Base-by-base conservation (phyloP, 1,140 invertebrate genomes). In the Calosoma granatense region DNA sequence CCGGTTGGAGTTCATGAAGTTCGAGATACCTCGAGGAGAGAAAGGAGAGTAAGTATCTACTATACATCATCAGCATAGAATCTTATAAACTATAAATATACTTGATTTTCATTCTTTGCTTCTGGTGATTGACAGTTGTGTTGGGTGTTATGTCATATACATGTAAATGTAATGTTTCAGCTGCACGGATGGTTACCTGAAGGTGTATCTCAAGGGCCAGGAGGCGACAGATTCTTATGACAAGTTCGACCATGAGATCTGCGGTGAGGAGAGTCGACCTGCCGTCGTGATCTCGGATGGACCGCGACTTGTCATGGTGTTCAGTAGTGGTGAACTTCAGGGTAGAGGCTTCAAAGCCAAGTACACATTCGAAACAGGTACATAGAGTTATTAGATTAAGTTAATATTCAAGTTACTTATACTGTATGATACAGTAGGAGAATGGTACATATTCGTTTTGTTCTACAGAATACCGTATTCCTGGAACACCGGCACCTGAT, bases 181-280 rank as follows among this genome's bases (percentile, higher is more conserved):
- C 65, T 96, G 93, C 71, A 84, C 85, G 9, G 90, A 94, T 69
- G 92, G 92, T 23, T 94, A 92, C 70, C 71, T 97, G 53, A 93
- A 92, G 69, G 79, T 96, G 36, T 96, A 95, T 74, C 74, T 94
- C 21, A 92, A 91, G 69, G 92, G 92, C 2, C 92, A 95, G 74
- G 90, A 95, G 73, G 86, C 88, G n/a, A 88, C 88, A 51, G 90
- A 92, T 70, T 89, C 87, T 20, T 92, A 93, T 64, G 92, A 95
- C 66, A 93, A 94, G 71, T 90, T 90, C 67, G 92, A 97, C 71
- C 82, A 92, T 65, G 92, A 93, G 70, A 81, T 95, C 65, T 98
- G 94, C 70, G 93, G 94, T 3, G 82, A 86, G 58, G 77, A 78
- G 23, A 76, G 73, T 51, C 72, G 80, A 66, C 87, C 89, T 15